Evolutionary conservation across 2,113 vertebrate genomes (phyloP).

Genomic region (Gallinago jamesoni): DNA sequence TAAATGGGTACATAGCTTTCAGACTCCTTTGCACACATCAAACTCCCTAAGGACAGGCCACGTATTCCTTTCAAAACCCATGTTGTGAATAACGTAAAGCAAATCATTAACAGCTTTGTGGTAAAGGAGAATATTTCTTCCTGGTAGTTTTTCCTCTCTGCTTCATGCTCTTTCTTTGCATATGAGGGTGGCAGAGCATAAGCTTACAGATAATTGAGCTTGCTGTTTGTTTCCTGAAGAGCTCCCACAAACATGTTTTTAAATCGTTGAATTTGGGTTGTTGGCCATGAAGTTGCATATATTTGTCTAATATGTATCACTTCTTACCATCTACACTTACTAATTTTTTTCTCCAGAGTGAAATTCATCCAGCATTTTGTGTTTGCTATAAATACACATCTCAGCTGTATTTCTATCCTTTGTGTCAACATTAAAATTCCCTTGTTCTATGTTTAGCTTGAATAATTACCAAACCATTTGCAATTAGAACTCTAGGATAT

Average conservation of each 20-base stretch:
- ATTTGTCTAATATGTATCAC: background rate
- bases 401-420: conserved; percentile 66
- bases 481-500: conserved; percentile 78
- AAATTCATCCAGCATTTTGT: conserved; percentile 57
- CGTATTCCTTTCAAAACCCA: background rate
- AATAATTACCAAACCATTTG: conserved; percentile 79
- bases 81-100: background rate
- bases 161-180: background rate
- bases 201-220: background rate
- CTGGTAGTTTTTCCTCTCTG: background rate
- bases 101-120: conserved; percentile 23
- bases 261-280: conserved; percentile 8
- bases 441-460: conserved; percentile 76
- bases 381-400: conserved; percentile 64
- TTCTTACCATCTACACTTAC: background rate
- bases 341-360: conserved; percentile 1
- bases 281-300: background rate
- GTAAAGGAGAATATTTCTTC: background rate
- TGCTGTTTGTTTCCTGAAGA: conserved; percentile 12
- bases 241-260: conserved; percentile 12
- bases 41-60: background rate
- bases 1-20: background rate
- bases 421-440: conserved; percentile 75
- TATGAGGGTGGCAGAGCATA: background rate
- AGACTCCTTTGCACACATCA: background rate